Conservation (phyloP, 1,140 invertebrate genomes). For the Gryllus bimaculatus region DNA sequence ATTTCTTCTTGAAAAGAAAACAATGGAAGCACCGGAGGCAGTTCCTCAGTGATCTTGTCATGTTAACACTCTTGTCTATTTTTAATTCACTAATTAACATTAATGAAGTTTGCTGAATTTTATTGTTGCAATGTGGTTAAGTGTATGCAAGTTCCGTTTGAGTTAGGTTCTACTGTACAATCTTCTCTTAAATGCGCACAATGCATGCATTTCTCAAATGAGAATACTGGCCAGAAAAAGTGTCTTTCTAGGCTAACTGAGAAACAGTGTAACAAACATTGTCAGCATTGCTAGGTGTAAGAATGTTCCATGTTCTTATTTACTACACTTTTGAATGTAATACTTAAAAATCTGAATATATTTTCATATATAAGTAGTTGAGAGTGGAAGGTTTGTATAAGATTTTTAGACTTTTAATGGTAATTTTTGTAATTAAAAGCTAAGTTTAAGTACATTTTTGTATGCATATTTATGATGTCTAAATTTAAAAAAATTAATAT, state of each 20-base stretch:
- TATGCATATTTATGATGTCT: too few relatives aligned
- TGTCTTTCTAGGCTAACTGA: too few relatives aligned
- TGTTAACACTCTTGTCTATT: not conserved
- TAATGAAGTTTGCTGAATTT: not conserved
- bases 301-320: not conserved
- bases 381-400: too few relatives aligned
- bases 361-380: not conserved
- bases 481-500: too few relatives aligned
- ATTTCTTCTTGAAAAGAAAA: not conserved
- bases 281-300: too few relatives aligned
- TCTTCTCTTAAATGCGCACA: not conserved
- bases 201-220: not conserved
- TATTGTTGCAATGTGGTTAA: not conserved
- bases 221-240: too few relatives aligned
- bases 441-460: too few relatives aligned
- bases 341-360: not conserved
- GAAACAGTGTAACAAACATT: too few relatives aligned
- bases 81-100: not conserved
- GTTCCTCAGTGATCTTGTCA: not conserved
- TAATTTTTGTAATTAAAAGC: too few relatives aligned
- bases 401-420: too few relatives aligned
- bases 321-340: not conserved
- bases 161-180: constrained; percentile 1
- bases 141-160: not conserved
- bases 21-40: not conserved